Conservation (phyloP, 2,888 invertebrate species). For the Calephelis perditalis region DNA sequence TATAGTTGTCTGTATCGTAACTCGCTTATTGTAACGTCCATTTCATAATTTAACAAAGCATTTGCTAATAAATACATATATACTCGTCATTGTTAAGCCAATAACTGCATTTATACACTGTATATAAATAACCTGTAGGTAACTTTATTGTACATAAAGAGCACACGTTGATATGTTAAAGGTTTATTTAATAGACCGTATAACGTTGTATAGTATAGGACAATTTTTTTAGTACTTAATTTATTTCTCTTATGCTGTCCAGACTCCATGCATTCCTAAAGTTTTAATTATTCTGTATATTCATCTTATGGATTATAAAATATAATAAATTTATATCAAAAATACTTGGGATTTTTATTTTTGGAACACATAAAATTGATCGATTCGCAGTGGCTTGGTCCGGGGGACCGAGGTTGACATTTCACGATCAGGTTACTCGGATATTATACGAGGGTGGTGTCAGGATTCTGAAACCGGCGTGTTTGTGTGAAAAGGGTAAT, state of each 20-base stretch:
- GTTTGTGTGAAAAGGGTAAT: too few species aligned
- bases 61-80: slow-evolving; percentile 1
- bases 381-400: too few species aligned
- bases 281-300: slow-evolving; percentile 64
- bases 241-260: slow-evolving; percentile 66
- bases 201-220: slow-evolving; percentile 52
- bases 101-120: slow-evolving; percentile 46
- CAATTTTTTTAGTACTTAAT: slow-evolving; percentile 67
- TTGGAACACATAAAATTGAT: too few species aligned
- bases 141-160: slow-evolving; percentile 46
- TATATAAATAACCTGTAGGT: slow-evolving; percentile 30
- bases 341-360: slow-evolving; percentile 30
- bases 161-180: slow-evolving; percentile 50
- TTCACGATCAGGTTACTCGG: too few species aligned
- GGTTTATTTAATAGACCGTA: slow-evolving; percentile 71
- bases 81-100: slow-evolving; percentile 32
- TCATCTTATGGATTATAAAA: slow-evolving; percentile 60
- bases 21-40: slow-evolving; percentile 9
- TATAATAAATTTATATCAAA: slow-evolving; percentile 60
- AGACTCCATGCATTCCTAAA: slow-evolving; percentile 67
- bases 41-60: slow-evolving; percentile 4
- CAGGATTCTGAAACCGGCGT: too few species aligned
- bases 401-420: too few species aligned
- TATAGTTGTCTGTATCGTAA: background rate
- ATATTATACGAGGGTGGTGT: too few species aligned